Base-by-base conservation (phyloP, 2,888 invertebrate genomes). In the Adelognathus sp. region DNA sequence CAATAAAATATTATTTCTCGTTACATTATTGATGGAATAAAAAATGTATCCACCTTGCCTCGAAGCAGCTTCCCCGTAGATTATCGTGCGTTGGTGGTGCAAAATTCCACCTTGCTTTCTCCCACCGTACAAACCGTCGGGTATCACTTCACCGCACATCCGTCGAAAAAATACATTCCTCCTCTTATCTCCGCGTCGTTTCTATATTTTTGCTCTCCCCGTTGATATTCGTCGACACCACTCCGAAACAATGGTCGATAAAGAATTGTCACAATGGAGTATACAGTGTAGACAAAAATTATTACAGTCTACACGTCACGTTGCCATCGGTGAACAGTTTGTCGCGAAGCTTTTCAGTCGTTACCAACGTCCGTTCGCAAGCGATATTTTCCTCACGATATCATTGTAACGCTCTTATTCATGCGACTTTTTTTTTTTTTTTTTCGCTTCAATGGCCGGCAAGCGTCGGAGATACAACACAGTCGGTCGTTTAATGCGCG, bases 401-500 rank as follows among this genome's bases (percentile, higher is more conserved):
- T 70, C 70, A 60, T 70, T 60, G 41, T 31, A 24, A 64, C 41
- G 56, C 6, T 46, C 31, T 44, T 31, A 46, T 27, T 54, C 66
- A 46, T 64, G 72, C 60, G 50, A 44, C 52, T 50, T 29, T 33
- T 61, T 67, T n/a, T n/a, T n/a, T n/a, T n/a, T n/a, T n/a, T n/a
- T n/a, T n/a, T n/a, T n/a, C n/a, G n/a, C n/a, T n/a, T 73, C 72
- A 73, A 77, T 77, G 61, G 66, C n/a, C n/a, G n/a, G n/a, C 36
- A 18, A 14, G 7, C 33, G 44, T 31, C n/a, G 44, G 7, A 76
- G 54, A 73, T 56, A 67, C 67, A n/a, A n/a, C n/a, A 67, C 56
- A 58, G 67, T 72, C 50, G 74, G 46, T 61, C 56, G 61, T 24
- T 64, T 63, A 54, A 82, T 82, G 81, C 79, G 81, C 77, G 81